Evolutionary conservation across 2,113 vertebrate genomes (phyloP).

Genomic region (Etheostoma spectabile): DNA sequence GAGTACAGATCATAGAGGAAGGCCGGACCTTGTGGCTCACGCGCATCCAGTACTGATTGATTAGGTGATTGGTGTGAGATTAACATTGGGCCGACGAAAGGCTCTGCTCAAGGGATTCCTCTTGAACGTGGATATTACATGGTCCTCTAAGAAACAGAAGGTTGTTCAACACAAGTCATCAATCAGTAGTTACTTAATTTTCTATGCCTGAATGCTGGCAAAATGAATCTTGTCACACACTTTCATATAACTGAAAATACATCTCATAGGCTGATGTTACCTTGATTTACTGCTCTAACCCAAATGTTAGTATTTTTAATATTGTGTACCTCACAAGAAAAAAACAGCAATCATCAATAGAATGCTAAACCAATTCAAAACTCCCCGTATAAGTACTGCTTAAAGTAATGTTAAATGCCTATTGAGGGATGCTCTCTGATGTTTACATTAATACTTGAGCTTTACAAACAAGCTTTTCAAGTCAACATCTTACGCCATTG

Average conservation of each 20-base stretch:
- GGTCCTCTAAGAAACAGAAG: constrained; percentile 98
- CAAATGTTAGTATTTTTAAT: background rate
- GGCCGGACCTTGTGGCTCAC: constrained; percentile 99
- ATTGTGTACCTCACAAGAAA: background rate
- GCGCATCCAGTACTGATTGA: constrained; percentile 99
- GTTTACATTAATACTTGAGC: background rate
- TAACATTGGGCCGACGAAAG: constrained; percentile 99
- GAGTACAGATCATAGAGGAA: constrained; percentile 99
- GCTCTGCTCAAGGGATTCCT: constrained; percentile 99
- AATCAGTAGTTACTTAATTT: constrained; percentile 39
- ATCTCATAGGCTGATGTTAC: background rate
- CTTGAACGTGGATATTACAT: constrained; percentile 99
- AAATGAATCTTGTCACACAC: background rate
- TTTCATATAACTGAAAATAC: background rate
- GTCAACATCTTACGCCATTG: too few species aligned
- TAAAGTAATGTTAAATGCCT: background rate
- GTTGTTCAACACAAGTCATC: constrained; percentile 76
- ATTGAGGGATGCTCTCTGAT: background rate
- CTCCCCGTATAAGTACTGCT: background rate
- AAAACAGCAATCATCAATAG: background rate
- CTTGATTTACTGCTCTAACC: background rate
- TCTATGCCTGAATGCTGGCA: background rate
- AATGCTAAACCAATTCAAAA: background rate
- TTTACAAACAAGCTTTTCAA: too few species aligned
- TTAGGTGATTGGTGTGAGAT: constrained; percentile 99